A percentile compares a stretch with the other conserved stretches of the same genome.
phyloP scores from a whole-genome alignment of 2,113 vertebrate genomes.

The Butorides virescens region DNA sequence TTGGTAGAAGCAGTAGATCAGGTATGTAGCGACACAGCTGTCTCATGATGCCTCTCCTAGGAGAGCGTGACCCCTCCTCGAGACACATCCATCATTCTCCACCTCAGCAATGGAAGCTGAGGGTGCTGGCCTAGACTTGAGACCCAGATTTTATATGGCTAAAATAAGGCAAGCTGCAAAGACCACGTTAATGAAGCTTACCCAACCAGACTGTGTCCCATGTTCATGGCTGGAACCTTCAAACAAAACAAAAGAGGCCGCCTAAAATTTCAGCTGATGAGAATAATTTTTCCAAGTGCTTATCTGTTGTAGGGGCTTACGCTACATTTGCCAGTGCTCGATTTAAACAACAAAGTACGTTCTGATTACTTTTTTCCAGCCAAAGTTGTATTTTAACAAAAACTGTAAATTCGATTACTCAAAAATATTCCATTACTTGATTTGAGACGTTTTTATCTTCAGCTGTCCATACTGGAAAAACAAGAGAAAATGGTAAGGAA shows the following conservation, averaged over 20 bases:
- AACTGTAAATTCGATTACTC: neutral
- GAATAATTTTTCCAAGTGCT: neutral
- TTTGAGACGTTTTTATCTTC: neutral
- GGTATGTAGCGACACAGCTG: neutral
- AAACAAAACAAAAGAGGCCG: neutral
- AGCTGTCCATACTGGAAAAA: neutral
- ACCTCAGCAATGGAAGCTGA: neutral
- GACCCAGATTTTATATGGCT: neutral
- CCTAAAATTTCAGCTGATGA: neutral
- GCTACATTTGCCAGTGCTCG: neutral
- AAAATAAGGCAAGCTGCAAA: neutral
- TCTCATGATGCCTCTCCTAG: neutral
- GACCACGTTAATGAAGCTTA: neutral
- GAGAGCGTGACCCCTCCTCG: neutral
- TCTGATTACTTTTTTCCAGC: neutral
- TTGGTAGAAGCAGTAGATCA: neutral
- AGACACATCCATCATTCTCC: neutral
- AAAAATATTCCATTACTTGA: neutral
- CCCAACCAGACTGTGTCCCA: neutral
- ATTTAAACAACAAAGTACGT: neutral
- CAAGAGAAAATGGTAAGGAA: neutral
- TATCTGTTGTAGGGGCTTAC: neutral
- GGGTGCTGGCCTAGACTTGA: neutral
- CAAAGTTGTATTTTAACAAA: neutral
- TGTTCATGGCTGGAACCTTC: neutral